Percentiles rank a stretch among this genome's conserved stretches.
Evolutionary conservation across 2,113 vertebrate species (phyloP).

Genomic region (Sebastes schlegelii): DNA sequence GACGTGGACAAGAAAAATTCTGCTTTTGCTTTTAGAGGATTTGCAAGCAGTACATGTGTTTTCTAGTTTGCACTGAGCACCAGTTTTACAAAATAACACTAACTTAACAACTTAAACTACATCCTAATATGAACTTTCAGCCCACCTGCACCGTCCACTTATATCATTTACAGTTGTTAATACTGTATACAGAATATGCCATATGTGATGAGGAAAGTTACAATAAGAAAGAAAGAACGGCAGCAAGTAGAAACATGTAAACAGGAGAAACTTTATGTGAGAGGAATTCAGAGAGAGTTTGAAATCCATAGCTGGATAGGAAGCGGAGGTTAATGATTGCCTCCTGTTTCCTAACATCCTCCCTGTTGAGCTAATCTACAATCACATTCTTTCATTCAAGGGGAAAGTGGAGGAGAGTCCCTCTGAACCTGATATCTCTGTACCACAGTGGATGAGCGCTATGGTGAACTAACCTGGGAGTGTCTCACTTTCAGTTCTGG

Average conservation of each 20-base stretch:
- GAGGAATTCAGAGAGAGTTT: conserved; percentile 6
- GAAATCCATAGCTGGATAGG: conserved; percentile 22
- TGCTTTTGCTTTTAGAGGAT: no score
- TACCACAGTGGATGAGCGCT: not conserved
- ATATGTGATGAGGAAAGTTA: not conserved
- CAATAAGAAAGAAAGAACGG: not conserved
- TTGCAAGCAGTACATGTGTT: no score
- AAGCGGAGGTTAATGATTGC: conserved; percentile 75
- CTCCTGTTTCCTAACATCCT: conserved; percentile 50
- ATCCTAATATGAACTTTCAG: not conserved
- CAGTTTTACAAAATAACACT: no score
- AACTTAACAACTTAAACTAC: no score
- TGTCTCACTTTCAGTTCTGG: conserved; percentile 10
- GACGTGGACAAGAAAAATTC: no score
- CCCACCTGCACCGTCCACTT: not conserved
- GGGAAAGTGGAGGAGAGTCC: conserved; percentile 49
- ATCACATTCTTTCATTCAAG: conserved; percentile 60
- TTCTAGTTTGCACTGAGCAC: not conserved
- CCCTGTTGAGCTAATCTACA: conserved; percentile 64
- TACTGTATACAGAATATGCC: not conserved
- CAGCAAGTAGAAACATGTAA: not conserved
- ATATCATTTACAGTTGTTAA: no score
- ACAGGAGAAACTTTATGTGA: not conserved
- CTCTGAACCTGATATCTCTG: conserved; percentile 20
- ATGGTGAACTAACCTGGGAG: conserved; percentile 4